Evolutionary conservation across 2,797 vertebrate genomes (phyloP), one percentile per base, ranked within the genome.

Genomic region (Myotis planiceps): DNA sequence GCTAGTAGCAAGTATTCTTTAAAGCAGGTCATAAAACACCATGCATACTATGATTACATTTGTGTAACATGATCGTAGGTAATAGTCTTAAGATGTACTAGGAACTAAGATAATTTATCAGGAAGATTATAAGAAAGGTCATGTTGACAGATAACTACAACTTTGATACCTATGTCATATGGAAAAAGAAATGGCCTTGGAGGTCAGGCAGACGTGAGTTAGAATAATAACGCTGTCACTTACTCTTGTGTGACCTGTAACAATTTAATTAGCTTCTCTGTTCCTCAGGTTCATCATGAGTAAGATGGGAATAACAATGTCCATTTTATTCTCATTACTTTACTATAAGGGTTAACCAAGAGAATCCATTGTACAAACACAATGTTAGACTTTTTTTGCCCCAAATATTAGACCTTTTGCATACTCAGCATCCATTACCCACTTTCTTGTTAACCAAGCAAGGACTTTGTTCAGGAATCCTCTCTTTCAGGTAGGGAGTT

Each of bases 381-480:
- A 93, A 74, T 74, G 72, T 34, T 72, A 78, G 21, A 69, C 81
- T 10, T 42, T 95, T 96, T 78, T 91, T 92, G 55, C 51, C 37
- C 82, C 49, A 95, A 90, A 74, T 71, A 69, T 88, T 88, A 74
- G 45, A 71, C 12, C 6, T 68, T 75, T 72, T 90, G 27, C 55
- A 39, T 25, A 68, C 3, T 60, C 58, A 74, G 39, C 32, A 83
- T 76, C 49, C 9, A 53, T 74, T 49, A 75, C 18, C 37, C 27
- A 55, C 53, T 93, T 81, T 18, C 34, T 86, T 94, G 78, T 79
- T 95, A 85, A 58, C n/a, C 92, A 88, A 91, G 42, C 42, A 72
- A 68, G 82, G 18, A 34, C 34, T 74, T 90, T 37, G 47, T 55
- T 86, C 68, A 66, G 37, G 37, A 74, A 76, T 83, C 37, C 6